phyloP scores from a whole-genome alignment of 2,888 invertebrate genomes.

The Tipula vernalis region DNA sequence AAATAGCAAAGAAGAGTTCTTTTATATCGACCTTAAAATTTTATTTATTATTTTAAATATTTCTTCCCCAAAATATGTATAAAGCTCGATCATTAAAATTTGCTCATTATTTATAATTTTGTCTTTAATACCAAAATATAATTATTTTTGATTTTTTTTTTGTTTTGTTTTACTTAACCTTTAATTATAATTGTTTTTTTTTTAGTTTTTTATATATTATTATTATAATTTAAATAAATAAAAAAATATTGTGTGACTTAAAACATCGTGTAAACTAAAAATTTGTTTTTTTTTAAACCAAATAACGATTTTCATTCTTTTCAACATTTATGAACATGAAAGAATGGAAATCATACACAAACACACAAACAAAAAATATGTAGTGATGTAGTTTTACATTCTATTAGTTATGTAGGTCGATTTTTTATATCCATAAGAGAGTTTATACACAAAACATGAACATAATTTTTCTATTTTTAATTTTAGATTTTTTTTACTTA shows the following conservation, averaged over 20 bases:
- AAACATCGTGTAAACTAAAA: neutral
- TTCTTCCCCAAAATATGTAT: neutral
- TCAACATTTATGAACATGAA: neutral
- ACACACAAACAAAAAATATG: neutral
- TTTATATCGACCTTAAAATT: neutral
- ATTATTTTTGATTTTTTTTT: neutral
- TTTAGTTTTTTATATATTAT: neutral
- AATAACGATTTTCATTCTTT: neutral
- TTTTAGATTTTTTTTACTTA: neutral
- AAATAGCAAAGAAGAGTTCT: neutral
- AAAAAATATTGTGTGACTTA: neutral
- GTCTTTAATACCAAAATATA: neutral
- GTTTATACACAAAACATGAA: neutral
- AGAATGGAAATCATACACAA: neutral
- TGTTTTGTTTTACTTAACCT: neutral
- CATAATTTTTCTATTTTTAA: neutral
- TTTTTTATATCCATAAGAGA: neutral
- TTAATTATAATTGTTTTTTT: neutral
- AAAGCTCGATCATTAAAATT: neutral
- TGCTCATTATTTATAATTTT: neutral
- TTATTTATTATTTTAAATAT: neutral
- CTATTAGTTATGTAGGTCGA: constrained; percentile 4
- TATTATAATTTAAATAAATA: neutral
- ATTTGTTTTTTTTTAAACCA: neutral
- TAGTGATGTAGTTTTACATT: neutral